Evolutionary conservation across 2,113 vertebrate species (phyloP), one percentile per base, ranked within the genome.

Genomic region (Callithrix jacchus): DNA sequence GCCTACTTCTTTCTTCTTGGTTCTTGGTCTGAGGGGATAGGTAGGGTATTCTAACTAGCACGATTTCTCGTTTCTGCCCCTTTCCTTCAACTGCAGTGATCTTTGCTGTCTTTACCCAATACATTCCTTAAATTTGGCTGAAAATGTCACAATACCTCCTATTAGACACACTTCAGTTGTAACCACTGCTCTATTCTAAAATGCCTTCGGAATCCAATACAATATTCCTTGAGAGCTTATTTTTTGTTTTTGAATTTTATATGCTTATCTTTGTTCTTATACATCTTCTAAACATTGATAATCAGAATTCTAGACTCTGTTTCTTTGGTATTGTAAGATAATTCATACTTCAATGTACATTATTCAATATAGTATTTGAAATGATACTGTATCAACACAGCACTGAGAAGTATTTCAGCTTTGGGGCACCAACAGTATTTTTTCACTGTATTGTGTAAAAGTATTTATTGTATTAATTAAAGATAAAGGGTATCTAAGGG

Each of bases 401-500:
- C 56, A 45, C 64, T 70, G 20, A 88, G 40, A 81, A 77, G 42
- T 45, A 87, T 56, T 89, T 87, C 89, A 58, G 40, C 21, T 58
- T 89, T 83, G 52, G n/a, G 21, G 85, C 27, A 96, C 25, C 3
- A 85, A 17, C 21, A 49, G 8, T 73, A 49, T 70, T 73, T 87
- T 97, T 91, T 74, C 6, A 40, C 17, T 61, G 1, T 30, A 32
- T 32, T 70, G 47, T 74, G 1, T 87, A 84, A 83, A 88, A 37
- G 20, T 70, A 87, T 80, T 94, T 82, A 35, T 54, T 93, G 10
- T 84, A 49, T 47, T 93, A 30, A 93, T 91, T 94, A 81, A 86
- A 87, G n/a, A 66, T 49, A 66, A 87, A 95, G 12, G 2, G 7
- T 64, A 23, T 3, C 84, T 81, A 64, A 64, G 12, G 12, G 27